Evolutionary conservation across 2,888 invertebrate species (phyloP).

Genomic region (Lasius platythorax): DNA sequence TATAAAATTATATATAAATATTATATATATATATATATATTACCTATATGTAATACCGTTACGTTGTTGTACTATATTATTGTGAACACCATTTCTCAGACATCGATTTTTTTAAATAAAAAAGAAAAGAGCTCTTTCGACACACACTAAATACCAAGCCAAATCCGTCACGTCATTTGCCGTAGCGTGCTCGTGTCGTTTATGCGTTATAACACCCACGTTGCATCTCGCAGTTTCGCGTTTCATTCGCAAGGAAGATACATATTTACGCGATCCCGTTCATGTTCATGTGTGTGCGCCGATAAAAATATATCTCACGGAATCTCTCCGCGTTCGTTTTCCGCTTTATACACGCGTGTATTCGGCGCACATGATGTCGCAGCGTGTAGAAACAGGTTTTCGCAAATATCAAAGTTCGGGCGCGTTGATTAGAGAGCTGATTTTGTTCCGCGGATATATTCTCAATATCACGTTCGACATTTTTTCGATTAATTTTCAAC

Average conservation of each 20-base stretch:
- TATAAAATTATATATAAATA: constrained; percentile 53
- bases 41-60: constrained; percentile 81
- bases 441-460: background rate
- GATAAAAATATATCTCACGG: background rate
- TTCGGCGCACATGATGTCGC: background rate
- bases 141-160: constrained; percentile 65
- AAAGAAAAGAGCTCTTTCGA: constrained; percentile 75
- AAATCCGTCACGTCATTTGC: constrained; percentile 63
- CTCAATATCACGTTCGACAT: background rate
- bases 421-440: background rate
- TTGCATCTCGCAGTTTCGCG: constrained; percentile 14
- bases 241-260: background rate
- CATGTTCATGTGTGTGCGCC: background rate
- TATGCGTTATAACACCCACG: constrained; percentile 2
- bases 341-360: constrained; percentile 14
- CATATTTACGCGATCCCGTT: background rate
- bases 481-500: constrained; percentile 13
- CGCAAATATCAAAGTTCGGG: constrained; percentile 4
- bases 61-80: constrained; percentile 84
- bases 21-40: constrained; percentile 56
- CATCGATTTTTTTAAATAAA: constrained; percentile 85
- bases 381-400: background rate
- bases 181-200: constrained; percentile 20
- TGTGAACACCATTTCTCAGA: constrained; percentile 85
- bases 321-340: background rate